Percentiles rank a stretch among this genome's conserved stretches.
phyloP scores from a whole-genome alignment of 2,797 vertebrate species.

The Arnoldichthys spilopterus region DNA sequence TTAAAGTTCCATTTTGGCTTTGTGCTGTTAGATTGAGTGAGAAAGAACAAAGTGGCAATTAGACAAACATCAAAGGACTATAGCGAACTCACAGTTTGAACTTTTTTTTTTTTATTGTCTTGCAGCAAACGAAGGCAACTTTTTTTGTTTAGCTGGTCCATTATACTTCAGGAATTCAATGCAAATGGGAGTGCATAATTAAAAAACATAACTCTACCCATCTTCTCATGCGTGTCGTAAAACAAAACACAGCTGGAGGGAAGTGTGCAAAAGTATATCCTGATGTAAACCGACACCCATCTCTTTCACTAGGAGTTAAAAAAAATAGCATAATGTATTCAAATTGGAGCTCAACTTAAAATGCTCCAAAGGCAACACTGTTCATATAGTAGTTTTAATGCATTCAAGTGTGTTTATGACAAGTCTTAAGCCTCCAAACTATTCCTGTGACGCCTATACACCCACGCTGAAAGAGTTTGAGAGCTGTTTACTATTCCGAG shows the following conservation, averaged over 20 bases:
- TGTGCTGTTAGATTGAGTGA: constrained; percentile 35
- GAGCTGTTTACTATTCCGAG: constrained; percentile 43
- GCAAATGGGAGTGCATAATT: constrained; percentile 12
- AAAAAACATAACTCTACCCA: background rate
- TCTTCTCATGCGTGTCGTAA: background rate
- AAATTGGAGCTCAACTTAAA: background rate
- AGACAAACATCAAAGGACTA: background rate
- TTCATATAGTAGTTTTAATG: constrained; percentile 13
- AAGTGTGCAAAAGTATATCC: background rate
- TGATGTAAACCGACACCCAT: background rate
- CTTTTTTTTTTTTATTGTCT: background rate
- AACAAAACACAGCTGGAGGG: background rate
- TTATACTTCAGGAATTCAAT: background rate
- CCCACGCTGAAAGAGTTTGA: constrained; percentile 11
- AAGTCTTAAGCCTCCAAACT: constrained; percentile 12
- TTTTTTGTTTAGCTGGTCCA: background rate
- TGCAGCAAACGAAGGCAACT: background rate
- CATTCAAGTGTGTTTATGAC: constrained; percentile 7
- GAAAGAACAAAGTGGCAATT: constrained; percentile 23
- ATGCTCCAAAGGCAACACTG: constrained; percentile 11
- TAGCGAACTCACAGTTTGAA: background rate
- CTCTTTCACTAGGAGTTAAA: constrained; percentile 1
- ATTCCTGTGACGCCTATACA: background rate
- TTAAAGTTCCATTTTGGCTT: constrained; percentile 43
- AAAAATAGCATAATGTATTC: background rate